Evolutionary conservation across 2,113 vertebrate genomes (phyloP), one percentile per base, ranked within the genome.

Genomic region (Calidris pygmaea): DNA sequence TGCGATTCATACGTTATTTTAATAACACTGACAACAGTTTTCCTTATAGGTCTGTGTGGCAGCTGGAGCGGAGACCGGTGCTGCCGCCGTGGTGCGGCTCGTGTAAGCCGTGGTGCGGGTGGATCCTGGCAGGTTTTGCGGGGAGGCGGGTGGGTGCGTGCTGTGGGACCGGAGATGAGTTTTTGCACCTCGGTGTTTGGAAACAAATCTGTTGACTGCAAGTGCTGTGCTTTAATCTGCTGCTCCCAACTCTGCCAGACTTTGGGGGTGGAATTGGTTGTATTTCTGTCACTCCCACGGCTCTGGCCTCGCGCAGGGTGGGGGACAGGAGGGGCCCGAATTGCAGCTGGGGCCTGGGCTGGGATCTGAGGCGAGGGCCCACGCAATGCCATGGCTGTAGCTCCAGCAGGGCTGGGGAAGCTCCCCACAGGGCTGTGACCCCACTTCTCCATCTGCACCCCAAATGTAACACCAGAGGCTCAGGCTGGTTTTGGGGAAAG

Each of bases 21-120:
- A 53, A 48, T 84, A 60, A 35, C 29, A 29, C 23, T 67, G 59
- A 45, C 45, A 66, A 66, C 37, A 47, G 14, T 67, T 84, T 84
- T 78, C n/a, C 47, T 41, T 55, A 32, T 20, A 14, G 0, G 2
- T 15, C n/a, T 0, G 0, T 43, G 39, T 29, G n/a, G 52, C 3
- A 1, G 66, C 79, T 72, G 66, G 58, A 66, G 37, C 43, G 16
- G 43, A 47, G 63, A 29, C 14, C 1, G 5, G 43, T 17, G 34
- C 89, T 74, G 66, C n/a, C 0, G 1, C 39, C 1, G 1, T 5
- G 26, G 14, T 6, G 65, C 7, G 12, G 70, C 37, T 76, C 0
- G 5, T 41, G 30, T 14, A 8, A 22, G 19, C 84, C 3, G 6
- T 0, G 3, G 48, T 18, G 56, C 1, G 4, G 37, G 34, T 43